phyloP scores from a whole-genome alignment of 2,888 invertebrate species.

The Tricholauxania praeusta region DNA sequence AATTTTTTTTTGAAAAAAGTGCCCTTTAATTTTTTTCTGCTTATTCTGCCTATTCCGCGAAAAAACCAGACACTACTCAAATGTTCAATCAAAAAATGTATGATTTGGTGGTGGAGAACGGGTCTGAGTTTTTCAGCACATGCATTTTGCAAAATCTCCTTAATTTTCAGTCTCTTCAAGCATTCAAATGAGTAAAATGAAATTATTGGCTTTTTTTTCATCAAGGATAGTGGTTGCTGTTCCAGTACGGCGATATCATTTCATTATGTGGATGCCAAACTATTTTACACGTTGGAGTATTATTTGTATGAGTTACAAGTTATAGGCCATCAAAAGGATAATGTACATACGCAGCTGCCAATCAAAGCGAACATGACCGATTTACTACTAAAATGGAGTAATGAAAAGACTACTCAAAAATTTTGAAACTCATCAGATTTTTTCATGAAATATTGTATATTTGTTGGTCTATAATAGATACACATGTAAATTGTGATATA shows the following conservation, averaged over 20 bases:
- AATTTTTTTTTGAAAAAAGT: too few species aligned
- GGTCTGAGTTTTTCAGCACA: too few species aligned
- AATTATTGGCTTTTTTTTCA: conserved; percentile 19
- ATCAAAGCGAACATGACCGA: conserved; percentile 50
- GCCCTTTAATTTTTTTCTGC: too few species aligned
- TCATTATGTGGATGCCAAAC: conserved; percentile 91
- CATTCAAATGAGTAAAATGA: neutral
- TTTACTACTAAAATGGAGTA: conserved; percentile 51
- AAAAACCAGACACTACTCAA: too few species aligned
- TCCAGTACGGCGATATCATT: conserved; percentile 95
- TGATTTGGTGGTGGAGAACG: conserved; percentile 72
- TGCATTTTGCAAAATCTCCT: too few species aligned
- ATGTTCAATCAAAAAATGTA: too few species aligned
- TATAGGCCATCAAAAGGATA: conserved; percentile 69
- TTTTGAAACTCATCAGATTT: too few species aligned
- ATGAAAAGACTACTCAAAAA: conserved; percentile 39
- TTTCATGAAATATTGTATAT: too few species aligned
- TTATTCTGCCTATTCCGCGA: too few species aligned
- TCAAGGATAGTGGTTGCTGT: conserved; percentile 86
- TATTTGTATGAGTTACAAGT: conserved; percentile 90
- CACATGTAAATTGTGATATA: too few species aligned
- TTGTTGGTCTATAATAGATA: too few species aligned
- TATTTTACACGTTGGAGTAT: conserved; percentile 96
- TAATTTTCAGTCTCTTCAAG: neutral
- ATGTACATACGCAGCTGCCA: conserved; percentile 34